Conservation (phyloP, 2,888 invertebrate genomes). For the Rhogogaster chlorosoma region DNA sequence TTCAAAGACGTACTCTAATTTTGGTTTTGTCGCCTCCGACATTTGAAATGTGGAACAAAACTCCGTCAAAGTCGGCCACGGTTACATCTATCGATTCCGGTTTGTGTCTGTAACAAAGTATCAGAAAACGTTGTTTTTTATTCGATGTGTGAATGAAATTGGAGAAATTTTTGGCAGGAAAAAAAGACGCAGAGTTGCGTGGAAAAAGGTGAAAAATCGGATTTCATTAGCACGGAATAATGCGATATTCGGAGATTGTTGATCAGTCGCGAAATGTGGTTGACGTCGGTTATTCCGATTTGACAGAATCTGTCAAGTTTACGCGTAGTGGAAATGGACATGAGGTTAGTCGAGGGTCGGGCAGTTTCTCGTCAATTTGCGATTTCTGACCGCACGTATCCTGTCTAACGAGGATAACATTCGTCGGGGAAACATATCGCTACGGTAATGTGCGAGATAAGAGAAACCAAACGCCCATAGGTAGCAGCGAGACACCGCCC, state of each 20-base stretch:
- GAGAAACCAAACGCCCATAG: slow-evolving; percentile 48
- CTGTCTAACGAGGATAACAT: not conserved
- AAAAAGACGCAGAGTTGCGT: not conserved
- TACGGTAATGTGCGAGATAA: not conserved
- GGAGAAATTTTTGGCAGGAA: not conserved
- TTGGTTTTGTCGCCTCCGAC: slow-evolving; percentile 97
- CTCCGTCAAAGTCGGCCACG: slow-evolving; percentile 99
- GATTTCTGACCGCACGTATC: slow-evolving; percentile 7
- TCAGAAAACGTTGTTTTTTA: not conserved
- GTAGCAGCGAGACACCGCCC: slow-evolving; percentile 53
- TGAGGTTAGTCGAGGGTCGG: slow-evolving; percentile 55
- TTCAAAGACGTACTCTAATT: slow-evolving; percentile 87
- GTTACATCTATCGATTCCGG: slow-evolving; percentile 96
- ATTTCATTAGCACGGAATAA: not conserved
- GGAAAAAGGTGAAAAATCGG: not conserved
- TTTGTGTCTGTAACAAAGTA: slow-evolving; percentile 85
- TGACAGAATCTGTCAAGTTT: slow-evolving; percentile 46
- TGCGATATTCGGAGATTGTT: not conserved
- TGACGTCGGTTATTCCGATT: not conserved
- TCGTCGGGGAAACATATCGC: not conserved
- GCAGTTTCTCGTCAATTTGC: slow-evolving; percentile 8
- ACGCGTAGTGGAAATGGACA: slow-evolving; percentile 36
- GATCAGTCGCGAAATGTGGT: not conserved
- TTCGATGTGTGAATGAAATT: not conserved
- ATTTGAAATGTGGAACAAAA: slow-evolving; percentile 98